These are phyloP conservation scores for Luperina testacea DNA, from an alignment of 2,888 invertebrate species.

Conservation along the genomic window DNA sequence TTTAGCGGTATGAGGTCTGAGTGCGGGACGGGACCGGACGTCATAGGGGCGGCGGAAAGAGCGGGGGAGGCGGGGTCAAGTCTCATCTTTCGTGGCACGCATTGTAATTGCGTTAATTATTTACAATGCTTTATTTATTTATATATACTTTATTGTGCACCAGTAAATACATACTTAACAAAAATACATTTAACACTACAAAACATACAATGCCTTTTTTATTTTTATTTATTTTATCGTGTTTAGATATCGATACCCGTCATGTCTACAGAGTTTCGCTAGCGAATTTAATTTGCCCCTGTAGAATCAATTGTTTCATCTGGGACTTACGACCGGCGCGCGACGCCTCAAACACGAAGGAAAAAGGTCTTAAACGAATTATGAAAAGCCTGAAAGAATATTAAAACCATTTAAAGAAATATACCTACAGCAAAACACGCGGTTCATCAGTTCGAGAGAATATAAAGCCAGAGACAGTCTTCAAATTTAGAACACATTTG, in stretches of 20 bases:
- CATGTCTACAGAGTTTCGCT: background rate
- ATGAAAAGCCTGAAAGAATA: background rate
- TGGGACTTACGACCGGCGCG: background rate
- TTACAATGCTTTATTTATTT: background rate
- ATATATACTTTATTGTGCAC: background rate
- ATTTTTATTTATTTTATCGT: background rate
- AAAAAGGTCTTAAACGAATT: background rate
- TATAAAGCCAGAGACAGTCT: background rate
- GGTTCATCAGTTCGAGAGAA: background rate
- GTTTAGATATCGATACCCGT: background rate
- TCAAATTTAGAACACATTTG: constrained; percentile 6
- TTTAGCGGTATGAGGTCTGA: too few species aligned
- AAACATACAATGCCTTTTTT: background rate
- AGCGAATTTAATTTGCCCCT: background rate
- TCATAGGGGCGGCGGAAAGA: too few species aligned
- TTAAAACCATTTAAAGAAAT: background rate
- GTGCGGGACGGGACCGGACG: too few species aligned
- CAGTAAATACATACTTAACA: background rate
- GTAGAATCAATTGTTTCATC: background rate
- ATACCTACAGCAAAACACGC: background rate
- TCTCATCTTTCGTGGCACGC: too few species aligned
- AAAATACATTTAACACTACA: background rate
- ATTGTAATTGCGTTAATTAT: background rate
- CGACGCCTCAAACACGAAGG: too few species aligned
- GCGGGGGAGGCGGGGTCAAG: too few species aligned